A percentile compares a stretch with the other conserved stretches of the same genome.
phyloP scores from a whole-genome alignment of 2,113 vertebrate genomes.

The Cercocebus atys region DNA sequence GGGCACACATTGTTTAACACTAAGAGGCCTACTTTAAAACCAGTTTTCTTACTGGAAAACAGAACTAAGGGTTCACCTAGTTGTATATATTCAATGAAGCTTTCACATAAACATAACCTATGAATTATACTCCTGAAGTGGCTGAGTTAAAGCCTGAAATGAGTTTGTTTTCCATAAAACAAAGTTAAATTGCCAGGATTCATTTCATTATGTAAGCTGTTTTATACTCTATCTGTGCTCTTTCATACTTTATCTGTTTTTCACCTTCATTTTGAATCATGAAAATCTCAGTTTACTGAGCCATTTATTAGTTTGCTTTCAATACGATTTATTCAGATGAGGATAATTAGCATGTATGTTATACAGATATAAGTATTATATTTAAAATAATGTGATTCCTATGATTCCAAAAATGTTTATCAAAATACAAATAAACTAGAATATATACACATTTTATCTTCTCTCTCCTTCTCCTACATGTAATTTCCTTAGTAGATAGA shows the following conservation, averaged over 20 bases:
- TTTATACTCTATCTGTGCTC: neutral
- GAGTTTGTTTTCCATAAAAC: slow-evolving; percentile 30
- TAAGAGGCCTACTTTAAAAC: neutral
- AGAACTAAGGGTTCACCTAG: neutral
- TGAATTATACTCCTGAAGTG: neutral
- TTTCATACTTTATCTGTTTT: slow-evolving; percentile 3
- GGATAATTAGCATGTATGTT: slow-evolving; percentile 54
- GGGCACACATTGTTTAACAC: neutral
- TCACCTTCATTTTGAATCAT: slow-evolving; percentile 17
- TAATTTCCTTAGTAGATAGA: neutral
- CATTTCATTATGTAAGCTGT: neutral
- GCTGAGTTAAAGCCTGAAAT: neutral
- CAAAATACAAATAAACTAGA: slow-evolving; percentile 40
- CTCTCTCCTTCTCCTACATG: neutral
- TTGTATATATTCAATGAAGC: slow-evolving; percentile 5
- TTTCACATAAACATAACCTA: slow-evolving; percentile 14
- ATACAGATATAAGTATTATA: slow-evolving; percentile 26
- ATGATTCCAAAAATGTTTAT: neutral
- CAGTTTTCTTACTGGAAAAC: slow-evolving; percentile 15
- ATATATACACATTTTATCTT: neutral
- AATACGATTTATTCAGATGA: slow-evolving; percentile 66
- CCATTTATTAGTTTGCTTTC: slow-evolving; percentile 60
- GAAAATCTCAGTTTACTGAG: slow-evolving; percentile 39
- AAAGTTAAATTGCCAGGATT: slow-evolving; percentile 4
- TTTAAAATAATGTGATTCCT: slow-evolving; percentile 52